Evolutionary conservation across 2,888 invertebrate species (phyloP), one percentile per base, ranked within the genome.

Genomic region (Linyphia triangularis): DNA sequence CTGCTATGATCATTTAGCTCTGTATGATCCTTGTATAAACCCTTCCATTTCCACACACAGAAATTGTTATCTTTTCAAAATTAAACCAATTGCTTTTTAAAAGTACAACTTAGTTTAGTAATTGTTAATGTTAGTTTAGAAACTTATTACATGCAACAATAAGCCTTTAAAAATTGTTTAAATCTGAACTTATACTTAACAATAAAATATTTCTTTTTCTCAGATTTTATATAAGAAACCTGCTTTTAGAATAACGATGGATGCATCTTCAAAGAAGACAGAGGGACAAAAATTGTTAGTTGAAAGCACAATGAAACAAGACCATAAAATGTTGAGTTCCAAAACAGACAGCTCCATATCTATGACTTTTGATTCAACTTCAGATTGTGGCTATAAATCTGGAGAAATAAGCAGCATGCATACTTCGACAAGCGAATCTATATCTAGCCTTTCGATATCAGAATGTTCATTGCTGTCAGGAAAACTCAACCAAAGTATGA

Each of bases 321-420:
- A 24, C 7, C 26, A 65, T 33, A 75, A 84, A 40, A 70, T 24
- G n/a, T 28, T 30, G 19, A 75, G 33, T 30, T 69, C 81, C 13
- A 77, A 82, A 24, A 77, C 61, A 9, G 88, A 88, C 65, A 88
- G 88, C 26, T 89, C 70, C 22, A 89, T 89, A 26, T 89, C 88
- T 19, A n/a, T 89, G 63, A 84, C 77, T n/a, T 89, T 65, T 72
- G 88, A 89, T 78, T 89, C 88, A 19, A 59, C 57, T 37, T 37
- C 77, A 19, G 88, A 89, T 65, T 84, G 78, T 28, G 82, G 79
- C 22, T 89, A 89, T 28, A 89, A 89, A 78, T 89, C 88, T 26
- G 88, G 79, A n/a, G 88, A 89, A 63, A 69, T 88, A n/a, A 57
- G 51, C 10, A n/a, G 43, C n/a, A 43, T 59, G 28, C 51, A 51